phyloP scores from a whole-genome alignment of 2,797 vertebrate species.

The Rhinogobio ventralis region DNA sequence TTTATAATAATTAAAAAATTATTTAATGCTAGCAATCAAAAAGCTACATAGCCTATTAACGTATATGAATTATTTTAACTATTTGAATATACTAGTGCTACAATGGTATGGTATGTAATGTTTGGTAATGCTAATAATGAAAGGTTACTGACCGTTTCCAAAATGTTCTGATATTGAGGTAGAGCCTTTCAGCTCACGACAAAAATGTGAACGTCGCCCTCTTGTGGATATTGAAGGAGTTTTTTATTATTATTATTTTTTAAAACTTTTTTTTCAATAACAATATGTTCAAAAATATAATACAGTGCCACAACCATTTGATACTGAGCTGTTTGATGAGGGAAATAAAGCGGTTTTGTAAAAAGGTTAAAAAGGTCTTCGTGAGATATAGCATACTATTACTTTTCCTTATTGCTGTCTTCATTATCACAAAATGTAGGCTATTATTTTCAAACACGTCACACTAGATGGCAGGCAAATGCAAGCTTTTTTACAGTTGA shows the following conservation, averaged over 20 bases:
- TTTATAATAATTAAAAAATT: neutral
- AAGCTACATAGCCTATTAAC: neutral
- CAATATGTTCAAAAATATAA: neutral
- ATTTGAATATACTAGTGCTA: neutral
- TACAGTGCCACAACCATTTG: neutral
- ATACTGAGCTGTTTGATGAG: neutral
- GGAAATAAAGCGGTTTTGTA: neutral
- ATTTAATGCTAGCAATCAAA: neutral
- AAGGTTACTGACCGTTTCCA: neutral
- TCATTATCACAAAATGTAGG: neutral
- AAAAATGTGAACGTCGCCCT: slow-evolving; percentile 2
- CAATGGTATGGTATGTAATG: neutral
- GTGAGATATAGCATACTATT: neutral
- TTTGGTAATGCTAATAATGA: neutral
- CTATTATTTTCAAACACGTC: neutral
- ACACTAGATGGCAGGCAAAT: slow-evolving; percentile 51
- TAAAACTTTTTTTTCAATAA: neutral
- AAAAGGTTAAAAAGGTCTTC: neutral
- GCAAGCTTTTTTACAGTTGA: neutral
- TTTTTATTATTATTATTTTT: neutral
- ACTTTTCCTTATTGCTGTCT: neutral
- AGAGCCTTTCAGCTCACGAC: neutral
- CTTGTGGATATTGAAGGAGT: neutral
- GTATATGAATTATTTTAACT: no score
- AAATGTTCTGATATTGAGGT: no score